Percentiles rank a stretch among this genome's conserved stretches.
phyloP scores from a whole-genome alignment of 2,113 vertebrate species.

The Grus americana region DNA sequence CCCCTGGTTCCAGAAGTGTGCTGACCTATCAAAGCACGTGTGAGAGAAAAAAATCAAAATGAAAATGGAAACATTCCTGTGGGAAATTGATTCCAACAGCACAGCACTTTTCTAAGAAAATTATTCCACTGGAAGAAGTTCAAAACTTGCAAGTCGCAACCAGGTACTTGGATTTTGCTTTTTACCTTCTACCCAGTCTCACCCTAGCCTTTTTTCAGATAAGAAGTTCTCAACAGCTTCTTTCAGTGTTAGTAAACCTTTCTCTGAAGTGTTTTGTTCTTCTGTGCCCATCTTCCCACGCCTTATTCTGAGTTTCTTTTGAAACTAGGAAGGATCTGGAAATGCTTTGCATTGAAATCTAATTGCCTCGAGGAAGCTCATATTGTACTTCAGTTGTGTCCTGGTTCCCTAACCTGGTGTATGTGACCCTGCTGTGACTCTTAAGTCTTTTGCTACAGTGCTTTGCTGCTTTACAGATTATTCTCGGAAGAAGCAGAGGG shows the following conservation, averaged over 20 bases:
- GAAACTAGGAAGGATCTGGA: neutral
- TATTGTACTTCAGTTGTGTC: neutral
- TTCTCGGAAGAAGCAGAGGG: neutral
- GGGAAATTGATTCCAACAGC: neutral
- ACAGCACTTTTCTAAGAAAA: neutral
- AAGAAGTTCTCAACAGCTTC: neutral
- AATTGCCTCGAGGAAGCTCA: neutral
- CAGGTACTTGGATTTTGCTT: neutral
- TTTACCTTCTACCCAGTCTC: neutral
- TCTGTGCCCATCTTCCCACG: neutral
- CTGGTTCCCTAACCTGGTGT: neutral
- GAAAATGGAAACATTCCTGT: neutral
- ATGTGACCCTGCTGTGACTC: neutral
- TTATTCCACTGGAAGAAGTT: neutral
- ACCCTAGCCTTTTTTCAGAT: neutral
- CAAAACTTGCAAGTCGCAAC: constrained; percentile 1
- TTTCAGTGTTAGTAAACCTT: neutral
- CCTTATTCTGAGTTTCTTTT: neutral
- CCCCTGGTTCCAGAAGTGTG: neutral
- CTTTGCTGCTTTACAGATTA: neutral
- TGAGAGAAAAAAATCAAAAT: neutral
- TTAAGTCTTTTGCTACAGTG: neutral
- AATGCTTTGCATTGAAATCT: neutral
- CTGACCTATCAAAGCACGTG: neutral
- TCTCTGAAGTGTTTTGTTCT: neutral